phyloP scores from a whole-genome alignment of 2,797 vertebrate genomes.

The Fratercula arctica region DNA sequence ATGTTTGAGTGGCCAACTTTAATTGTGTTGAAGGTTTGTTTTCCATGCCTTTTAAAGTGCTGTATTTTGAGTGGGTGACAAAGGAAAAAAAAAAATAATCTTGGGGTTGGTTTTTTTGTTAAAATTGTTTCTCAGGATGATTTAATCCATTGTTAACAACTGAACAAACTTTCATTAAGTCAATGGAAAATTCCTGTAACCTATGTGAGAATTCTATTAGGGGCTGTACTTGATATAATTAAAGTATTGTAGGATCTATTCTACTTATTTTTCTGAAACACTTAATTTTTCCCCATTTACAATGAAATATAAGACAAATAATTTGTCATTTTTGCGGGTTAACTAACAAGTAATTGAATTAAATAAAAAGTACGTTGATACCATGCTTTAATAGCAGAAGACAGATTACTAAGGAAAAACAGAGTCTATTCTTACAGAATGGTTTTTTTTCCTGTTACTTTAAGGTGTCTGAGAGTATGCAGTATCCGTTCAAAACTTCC shows the following conservation, averaged over 20 bases:
- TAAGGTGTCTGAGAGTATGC: slow-evolving; percentile 93
- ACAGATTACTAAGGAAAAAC: neutral
- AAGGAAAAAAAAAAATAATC: neutral
- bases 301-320: neutral
- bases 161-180: neutral
- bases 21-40: neutral
- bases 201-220: neutral
- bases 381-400: neutral
- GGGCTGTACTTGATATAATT: neutral
- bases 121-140: neutral
- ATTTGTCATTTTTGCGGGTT: neutral
- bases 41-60: neutral
- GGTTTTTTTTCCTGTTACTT: neutral
- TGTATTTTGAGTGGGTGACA: neutral
- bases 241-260: neutral
- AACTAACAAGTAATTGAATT: neutral
- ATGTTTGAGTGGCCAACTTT: neutral
- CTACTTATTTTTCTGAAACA: neutral
- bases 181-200: neutral
- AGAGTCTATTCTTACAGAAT: neutral
- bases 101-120: neutral
- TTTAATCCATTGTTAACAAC: neutral
- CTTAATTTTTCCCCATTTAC: neutral
- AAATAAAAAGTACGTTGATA: neutral
- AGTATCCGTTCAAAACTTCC: slow-evolving; percentile 95